Conservation (phyloP, 2,113 vertebrate species). For the Elachura formosa region DNA sequence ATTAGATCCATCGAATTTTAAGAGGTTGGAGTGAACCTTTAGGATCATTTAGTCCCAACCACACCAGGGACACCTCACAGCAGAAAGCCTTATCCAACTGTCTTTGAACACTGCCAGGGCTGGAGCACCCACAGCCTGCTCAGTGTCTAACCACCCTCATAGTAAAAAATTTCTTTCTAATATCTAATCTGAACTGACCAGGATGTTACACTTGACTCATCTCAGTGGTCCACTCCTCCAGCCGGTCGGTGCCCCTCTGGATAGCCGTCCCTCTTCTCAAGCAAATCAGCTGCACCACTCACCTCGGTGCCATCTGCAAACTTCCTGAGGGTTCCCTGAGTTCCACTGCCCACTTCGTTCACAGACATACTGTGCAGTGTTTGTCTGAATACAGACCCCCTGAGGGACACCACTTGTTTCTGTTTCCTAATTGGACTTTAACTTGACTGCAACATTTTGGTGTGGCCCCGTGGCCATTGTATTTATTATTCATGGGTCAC, state of each 20-base stretch:
- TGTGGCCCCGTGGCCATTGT: not conserved
- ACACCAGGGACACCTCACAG: not conserved
- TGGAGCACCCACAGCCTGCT: not conserved
- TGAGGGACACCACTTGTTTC: not conserved
- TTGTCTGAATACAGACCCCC: not conserved
- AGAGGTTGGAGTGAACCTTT: not conserved
- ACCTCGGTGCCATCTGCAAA: rapidly evolving
- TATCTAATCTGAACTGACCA: not conserved
- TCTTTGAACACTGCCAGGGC: not conserved
- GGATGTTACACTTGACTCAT: too few species aligned
- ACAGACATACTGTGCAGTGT: not conserved
- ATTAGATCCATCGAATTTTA: not conserved
- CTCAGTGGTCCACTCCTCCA: not conserved
- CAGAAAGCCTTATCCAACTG: not conserved
- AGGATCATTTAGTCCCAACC: not conserved
- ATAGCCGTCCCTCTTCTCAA: not conserved
- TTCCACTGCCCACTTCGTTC: not conserved
- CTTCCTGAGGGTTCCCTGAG: not conserved
- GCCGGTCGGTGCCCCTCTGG: not conserved
- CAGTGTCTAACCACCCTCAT: not conserved
- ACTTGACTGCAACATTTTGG: not conserved
- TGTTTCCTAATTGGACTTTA: not conserved
- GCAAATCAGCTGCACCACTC: not conserved
- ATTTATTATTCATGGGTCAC: not conserved
- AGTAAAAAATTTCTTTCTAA: not conserved